Base-by-base conservation (phyloP, 1,140 invertebrate genomes). In the Eueides isabella region DNA sequence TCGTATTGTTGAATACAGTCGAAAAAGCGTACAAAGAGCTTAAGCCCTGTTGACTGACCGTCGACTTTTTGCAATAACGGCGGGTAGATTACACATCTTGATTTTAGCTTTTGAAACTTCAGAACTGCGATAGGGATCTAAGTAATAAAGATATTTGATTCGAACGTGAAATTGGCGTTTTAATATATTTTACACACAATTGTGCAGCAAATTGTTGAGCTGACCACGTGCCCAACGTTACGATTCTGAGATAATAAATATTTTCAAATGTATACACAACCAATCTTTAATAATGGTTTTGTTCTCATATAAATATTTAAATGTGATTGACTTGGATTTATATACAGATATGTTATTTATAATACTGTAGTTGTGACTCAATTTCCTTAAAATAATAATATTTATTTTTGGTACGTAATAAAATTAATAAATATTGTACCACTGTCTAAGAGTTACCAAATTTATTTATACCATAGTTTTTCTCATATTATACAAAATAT, bases 1-100 rank as follows among this genome's bases (percentile, higher is more conserved):
- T 76, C 75, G 72, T 76, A 89, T 92, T 92, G 91, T 92, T 72
- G 80, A 76, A 69, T 76, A 71, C 75, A 88, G 85, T 87, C 88
- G 85, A 91, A 90, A 89, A 86, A 85, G 68, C 35, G 28, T 74
- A 91, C 86, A 92, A 92, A 86, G 79, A 76, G 63, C 44, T 73
- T 75, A 83, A 84, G 82, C 79, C 76, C 84, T 87, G 85, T 91
- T 92, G 89, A 92, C 89, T 91, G 91, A 90, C 89, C 88, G 83
- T 82, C 73, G 74, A 80, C 78, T 87, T 87, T 87, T 87, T 73
- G 79, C 78, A 80, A 76, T 67, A 72, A 76, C 75, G 72, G 41
- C 66, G 69, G 73, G 85, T 87, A 80, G 72, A 80, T 89, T 88
- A 78, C 81, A 88, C 84, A 84, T 89, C 84, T 89, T 84, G 79